Evolutionary conservation across 2,113 vertebrate genomes (phyloP), one percentile per base, ranked within the genome.

Genomic region (Trachemys scripta): DNA sequence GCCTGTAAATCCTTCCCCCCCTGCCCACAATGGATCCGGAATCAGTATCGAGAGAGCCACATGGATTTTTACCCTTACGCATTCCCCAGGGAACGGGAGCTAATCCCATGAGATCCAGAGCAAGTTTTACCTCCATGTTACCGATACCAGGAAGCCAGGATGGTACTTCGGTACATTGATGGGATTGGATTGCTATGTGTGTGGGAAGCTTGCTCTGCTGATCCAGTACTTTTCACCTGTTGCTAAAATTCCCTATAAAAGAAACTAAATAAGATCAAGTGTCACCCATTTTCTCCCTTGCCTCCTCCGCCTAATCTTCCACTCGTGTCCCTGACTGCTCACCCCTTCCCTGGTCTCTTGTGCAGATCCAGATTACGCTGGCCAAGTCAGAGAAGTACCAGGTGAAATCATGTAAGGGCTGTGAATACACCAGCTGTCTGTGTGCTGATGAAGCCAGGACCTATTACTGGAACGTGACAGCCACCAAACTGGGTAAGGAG

Each of bases 371-470:
- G 20, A 27, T 50, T 89, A 80, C 12, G 50, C 75, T 69, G 56
- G 50, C 80, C 82, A 85, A 82, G 56, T 49, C 31, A 8, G 35
- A 25, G 69, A 92, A 98, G 62, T 96, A 42, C 49, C 47, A 50
- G 31, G 1, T 80, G 72, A 92, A 91, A 51, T 80, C 94, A 1
- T 38, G 91, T 84, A 47, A 92, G 87, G 96, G 87, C 54, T 84
- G 94, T 47, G 6, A 91, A 86, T 93, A 96, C 92, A 96, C 96
- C 57, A 94, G 92, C 89, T 99, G 99, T 91, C 91, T 98, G 54
- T 98, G 98, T 90, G 97, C 97, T 69, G 96, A 94, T 3, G 98
- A 97, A 91, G 98, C 97, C 17, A 97, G 97, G 78, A 98, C 98
- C 27, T 95, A 98, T 85, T 97, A 92, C 75, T 98, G 98, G 98